Conservation (phyloP, 2,888 invertebrate genomes). For the Melanostoma mellinum region DNA sequence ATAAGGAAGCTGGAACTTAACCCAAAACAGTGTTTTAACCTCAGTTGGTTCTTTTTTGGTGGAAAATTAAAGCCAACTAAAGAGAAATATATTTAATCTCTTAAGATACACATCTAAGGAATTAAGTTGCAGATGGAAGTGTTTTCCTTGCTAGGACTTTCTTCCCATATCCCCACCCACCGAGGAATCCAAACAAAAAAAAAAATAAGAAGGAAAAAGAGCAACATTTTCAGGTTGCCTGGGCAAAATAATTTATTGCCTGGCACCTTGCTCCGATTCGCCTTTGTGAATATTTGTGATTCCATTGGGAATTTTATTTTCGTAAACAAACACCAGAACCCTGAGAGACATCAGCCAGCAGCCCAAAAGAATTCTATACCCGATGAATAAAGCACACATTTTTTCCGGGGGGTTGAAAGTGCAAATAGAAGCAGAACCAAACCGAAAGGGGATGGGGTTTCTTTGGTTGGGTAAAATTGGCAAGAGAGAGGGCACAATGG, state of each 20-base stretch:
- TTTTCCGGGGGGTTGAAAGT: conserved; percentile 61
- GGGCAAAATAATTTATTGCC: conserved; percentile 74
- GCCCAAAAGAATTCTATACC: conserved; percentile 11
- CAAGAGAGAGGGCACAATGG: conserved; percentile 33
- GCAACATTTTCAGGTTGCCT: conserved; percentile 67
- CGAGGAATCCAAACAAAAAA: conserved; percentile 48
- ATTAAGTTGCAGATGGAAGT: conserved; percentile 40
- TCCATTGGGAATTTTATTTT: conserved; percentile 72
- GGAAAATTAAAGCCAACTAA: conserved; percentile 44
- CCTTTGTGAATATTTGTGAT: conserved; percentile 73
- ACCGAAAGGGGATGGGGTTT: conserved; percentile 11
- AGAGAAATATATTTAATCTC: conserved; percentile 38
- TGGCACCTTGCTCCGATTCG: conserved; percentile 73
- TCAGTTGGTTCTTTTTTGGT: conserved; percentile 6
- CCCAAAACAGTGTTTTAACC: background rate
- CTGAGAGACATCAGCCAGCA: background rate
- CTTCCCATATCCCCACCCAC: conserved; percentile 1
- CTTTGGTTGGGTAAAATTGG: conserved; percentile 2
- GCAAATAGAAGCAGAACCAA: conserved; percentile 56
- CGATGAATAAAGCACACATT: conserved; percentile 28
- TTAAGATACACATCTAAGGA: conserved; percentile 58
- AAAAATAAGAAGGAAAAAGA: conserved; percentile 39
- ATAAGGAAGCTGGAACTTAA: too few species aligned
- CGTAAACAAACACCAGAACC: conserved; percentile 61
- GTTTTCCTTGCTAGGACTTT: conserved; percentile 42